A percentile compares a stretch with the other conserved stretches of the same genome.
These are phyloP conservation scores for Drosophila santomea DNA, from an alignment of 1,140 invertebrate species.

Conservation along the genomic window DNA sequence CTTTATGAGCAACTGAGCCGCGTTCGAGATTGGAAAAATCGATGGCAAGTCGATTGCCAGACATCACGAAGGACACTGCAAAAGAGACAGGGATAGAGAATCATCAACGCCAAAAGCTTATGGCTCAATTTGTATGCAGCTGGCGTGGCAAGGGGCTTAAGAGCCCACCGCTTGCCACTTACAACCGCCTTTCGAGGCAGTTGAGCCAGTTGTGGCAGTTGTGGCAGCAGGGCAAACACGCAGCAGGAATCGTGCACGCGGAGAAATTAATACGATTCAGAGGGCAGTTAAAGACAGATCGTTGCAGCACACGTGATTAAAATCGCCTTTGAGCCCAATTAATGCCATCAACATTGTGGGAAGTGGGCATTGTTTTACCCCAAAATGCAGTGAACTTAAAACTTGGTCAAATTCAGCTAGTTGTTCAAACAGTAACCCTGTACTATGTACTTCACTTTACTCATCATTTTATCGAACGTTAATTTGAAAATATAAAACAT, in stretches of 20 bases:
- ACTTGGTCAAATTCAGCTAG: too few species aligned
- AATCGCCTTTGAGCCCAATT: not conserved
- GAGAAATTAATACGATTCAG: slow-evolving; percentile 26
- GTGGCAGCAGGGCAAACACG: slow-evolving; percentile 10
- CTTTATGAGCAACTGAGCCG: slow-evolving; percentile 41
- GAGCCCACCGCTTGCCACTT: slow-evolving; percentile 38
- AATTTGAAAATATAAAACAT: too few species aligned
- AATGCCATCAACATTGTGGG: not conserved
- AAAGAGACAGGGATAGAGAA: slow-evolving; percentile 10
- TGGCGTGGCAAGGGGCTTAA: slow-evolving; percentile 69
- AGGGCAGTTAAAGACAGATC: slow-evolving; percentile 1
- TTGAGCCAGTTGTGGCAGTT: not conserved
- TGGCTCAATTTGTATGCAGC: slow-evolving; percentile 79
- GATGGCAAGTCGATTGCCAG: slow-evolving; percentile 58
- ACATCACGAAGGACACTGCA: slow-evolving; percentile 34
- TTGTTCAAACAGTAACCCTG: too few species aligned
- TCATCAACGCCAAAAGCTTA: slow-evolving; percentile 68
- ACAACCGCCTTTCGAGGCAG: slow-evolving; percentile 25
- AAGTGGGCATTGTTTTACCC: too few species aligned
- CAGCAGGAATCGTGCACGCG: slow-evolving; percentile 33
- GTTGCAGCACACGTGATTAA: slow-evolving; percentile 3
- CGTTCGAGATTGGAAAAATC: slow-evolving; percentile 54
- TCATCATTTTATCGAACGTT: too few species aligned
- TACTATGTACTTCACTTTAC: too few species aligned
- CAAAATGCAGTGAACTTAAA: too few species aligned